Evolutionary conservation across 2,888 invertebrate genomes (phyloP).

Genomic region (Drosophila anceps): DNA sequence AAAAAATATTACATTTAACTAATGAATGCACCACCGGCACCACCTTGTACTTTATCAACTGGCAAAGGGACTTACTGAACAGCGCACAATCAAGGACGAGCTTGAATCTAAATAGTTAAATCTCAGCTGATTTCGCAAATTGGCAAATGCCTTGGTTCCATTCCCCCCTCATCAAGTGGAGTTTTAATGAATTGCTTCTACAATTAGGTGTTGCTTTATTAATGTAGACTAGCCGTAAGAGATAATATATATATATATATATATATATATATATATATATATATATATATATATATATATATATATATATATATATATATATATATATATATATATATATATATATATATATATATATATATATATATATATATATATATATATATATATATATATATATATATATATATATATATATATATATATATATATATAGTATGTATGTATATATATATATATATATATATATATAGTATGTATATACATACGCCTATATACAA

Average conservation of each 20-base stretch:
- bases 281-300: conserved; percentile 12
- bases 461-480: conserved; percentile 7
- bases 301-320: conserved; percentile 34
- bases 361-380: conserved; percentile 12
- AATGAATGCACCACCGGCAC: conserved; percentile 52
- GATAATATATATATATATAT: conserved; percentile 31
- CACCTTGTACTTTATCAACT: conserved; percentile 29
- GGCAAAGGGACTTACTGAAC: conserved; percentile 40
- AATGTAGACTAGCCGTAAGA: conserved; percentile 56
- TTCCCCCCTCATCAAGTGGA: neutral
- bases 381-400: conserved; percentile 34
- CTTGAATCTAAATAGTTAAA: conserved; percentile 44
- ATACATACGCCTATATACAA: conserved; percentile 34
- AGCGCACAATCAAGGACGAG: conserved; percentile 59
- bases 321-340: conserved; percentile 12
- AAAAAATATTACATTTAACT: too few species aligned
- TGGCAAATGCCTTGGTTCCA: conserved; percentile 32
- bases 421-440: too few species aligned
- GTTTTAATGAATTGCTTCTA: conserved; percentile 37
- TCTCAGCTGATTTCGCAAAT: conserved; percentile 23
- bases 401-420: too few species aligned
- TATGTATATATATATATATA: conserved; percentile 33
- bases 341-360: conserved; percentile 34
- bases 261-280: conserved; percentile 18
- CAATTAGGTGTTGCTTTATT: conserved; percentile 75